Base-by-base conservation (phyloP, 1,140 invertebrate species). In the Wiebesia pumilae region DNA sequence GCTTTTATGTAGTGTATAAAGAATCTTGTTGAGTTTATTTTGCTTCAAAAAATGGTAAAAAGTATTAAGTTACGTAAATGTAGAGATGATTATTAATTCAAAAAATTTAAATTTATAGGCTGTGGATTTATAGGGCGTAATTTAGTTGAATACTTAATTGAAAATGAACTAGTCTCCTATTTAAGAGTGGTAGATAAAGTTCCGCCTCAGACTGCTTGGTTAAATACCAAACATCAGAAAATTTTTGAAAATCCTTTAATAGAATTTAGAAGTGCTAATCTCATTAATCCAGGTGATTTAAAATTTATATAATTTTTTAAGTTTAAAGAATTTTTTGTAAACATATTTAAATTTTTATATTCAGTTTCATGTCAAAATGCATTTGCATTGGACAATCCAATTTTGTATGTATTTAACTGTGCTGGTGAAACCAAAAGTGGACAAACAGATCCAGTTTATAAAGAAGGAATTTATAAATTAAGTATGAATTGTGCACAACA, bases 91-190 rank as follows among this genome's bases (percentile, higher is more conserved):
- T 54, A 14, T 54, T 54, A 47, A 14, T 54, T 14, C 2, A 54
- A 54, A 75, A 19, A 40, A 27, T 75, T 38, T 75, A 4, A 38
- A 43, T 75, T 87, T 87, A 84, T 93, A 98, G 97, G 98, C 92
- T 98, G 97, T 94, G 98, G 98, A 89, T 98, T 98, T 93, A 97
- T 98, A 91, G 98, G 97, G 84, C 96, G 98, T 90, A 97, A 98
- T 94, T 94, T 98, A 87, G 96, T 98, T 81, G 95, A 96, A 85
- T 97, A 97, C 93, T 94, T 98, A 89, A 93, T 98, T 88, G 94
- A 95, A 79, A 97, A 98, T 94, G 95, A 97, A 89, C 93, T 98
- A 88, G 96, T 96, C 62, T 96, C 96, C 87, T 94, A 95, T 92
- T 92, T 98, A 65, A 95, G 97, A 90, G 95, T 98, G 78, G 97